A percentile compares a stretch with the other conserved stretches of the same genome.
phyloP scores from a whole-genome alignment of 2,797 vertebrate species.

The Aphelocoma californica region DNA sequence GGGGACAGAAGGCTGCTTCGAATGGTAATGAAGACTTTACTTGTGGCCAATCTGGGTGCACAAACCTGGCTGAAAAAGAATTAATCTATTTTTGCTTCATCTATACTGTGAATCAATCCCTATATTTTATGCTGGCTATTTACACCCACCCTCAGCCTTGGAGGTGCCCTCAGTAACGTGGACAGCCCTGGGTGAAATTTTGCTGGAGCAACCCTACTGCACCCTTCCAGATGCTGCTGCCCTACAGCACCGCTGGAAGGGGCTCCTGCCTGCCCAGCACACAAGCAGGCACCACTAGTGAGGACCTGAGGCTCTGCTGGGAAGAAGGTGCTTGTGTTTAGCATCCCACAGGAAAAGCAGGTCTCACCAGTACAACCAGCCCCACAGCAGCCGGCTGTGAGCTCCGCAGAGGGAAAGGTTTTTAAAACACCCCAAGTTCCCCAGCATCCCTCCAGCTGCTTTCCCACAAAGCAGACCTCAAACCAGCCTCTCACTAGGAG shows the following conservation, averaged over 20 bases:
- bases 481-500: neutral
- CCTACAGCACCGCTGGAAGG: neutral
- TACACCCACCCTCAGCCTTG: rapidly evolving
- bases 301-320: neutral
- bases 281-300: neutral
- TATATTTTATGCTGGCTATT: neutral
- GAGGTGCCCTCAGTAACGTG: neutral
- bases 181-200: neutral
- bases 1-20: neutral
- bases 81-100: neutral
- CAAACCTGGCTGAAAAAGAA: neutral
- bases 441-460: neutral
- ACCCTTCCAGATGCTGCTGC: neutral
- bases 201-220: neutral
- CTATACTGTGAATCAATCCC: neutral
- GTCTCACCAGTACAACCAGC: slow-evolving; percentile 25
- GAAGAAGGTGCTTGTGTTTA: neutral
- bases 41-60: neutral
- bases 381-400: neutral
- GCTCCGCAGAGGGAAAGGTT: neutral
- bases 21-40: neutral
- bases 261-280: neutral
- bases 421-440: neutral
- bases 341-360: slow-evolving; percentile 27
- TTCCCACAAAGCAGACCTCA: neutral